Conservation (phyloP, 2,113 vertebrate genomes). For the Mormoops blainvillei region DNA sequence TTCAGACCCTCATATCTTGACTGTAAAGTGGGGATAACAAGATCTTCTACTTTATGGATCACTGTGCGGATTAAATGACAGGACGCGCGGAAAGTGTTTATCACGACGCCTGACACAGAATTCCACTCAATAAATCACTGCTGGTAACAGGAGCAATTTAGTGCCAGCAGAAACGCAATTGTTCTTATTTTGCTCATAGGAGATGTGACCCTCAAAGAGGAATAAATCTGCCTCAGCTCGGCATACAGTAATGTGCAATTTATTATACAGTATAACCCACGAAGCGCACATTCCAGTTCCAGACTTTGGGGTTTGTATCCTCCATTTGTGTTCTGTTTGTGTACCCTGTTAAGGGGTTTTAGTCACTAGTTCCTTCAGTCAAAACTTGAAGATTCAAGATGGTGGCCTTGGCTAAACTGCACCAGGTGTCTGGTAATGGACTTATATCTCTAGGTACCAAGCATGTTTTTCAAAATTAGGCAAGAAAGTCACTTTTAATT, state of each 20-base stretch:
- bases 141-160: not conserved
- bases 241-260: not conserved
- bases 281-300: not conserved
- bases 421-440: not conserved
- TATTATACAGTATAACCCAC: not conserved
- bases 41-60: not conserved
- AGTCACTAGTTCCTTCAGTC: not conserved
- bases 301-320: not conserved
- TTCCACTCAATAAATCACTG: not conserved
- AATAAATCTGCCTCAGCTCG: not conserved
- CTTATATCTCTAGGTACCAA: not conserved
- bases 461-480: not conserved
- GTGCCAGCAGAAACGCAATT: not conserved
- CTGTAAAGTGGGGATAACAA: not conserved
- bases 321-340: not conserved
- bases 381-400: not conserved
- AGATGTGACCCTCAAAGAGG: not conserved
- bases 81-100: not conserved
- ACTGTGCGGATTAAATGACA: not conserved
- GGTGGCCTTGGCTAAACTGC: not conserved
- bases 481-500: not conserved
- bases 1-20: not conserved
- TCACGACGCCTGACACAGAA: not conserved
- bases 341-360: not conserved
- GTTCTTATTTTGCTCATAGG: not conserved